These are phyloP conservation scores for Manacus vitellinus DNA, from an alignment of 2,113 vertebrate species.

Conservation along the genomic window DNA sequence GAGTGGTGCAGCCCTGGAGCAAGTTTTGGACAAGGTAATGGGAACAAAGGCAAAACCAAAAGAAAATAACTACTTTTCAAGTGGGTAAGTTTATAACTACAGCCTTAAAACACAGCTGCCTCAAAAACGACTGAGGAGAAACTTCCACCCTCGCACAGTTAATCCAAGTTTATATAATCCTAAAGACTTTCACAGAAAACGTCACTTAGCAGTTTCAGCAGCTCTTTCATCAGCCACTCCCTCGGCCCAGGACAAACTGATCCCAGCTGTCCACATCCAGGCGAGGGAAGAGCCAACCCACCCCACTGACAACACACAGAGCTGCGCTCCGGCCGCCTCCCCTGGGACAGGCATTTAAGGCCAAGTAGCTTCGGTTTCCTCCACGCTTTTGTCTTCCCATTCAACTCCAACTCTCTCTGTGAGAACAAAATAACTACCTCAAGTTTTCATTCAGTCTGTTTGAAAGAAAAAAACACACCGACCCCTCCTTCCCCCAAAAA, in stretches of 20 bases:
- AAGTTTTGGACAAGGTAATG: not conserved
- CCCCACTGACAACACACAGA: not conserved
- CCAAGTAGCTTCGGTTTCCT: not conserved
- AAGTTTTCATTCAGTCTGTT: not conserved
- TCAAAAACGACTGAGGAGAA: not conserved
- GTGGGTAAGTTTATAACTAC: not conserved
- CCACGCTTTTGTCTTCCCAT: not conserved
- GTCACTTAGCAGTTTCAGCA: not conserved
- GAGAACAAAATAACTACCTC: not conserved
- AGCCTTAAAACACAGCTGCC: not conserved
- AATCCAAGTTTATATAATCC: conserved; percentile 34
- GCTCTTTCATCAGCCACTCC: conserved; percentile 40
- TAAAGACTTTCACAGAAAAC: conserved; percentile 14
- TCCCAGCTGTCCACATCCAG: conserved; percentile 1
- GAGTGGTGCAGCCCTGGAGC: not conserved
- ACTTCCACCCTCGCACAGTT: not conserved
- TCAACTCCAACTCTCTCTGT: not conserved
- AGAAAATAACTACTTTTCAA: not conserved
- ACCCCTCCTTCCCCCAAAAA: not conserved
- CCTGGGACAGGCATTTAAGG: not conserved
- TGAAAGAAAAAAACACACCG: not conserved
- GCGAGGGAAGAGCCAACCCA: not conserved
- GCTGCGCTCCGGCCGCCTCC: not conserved
- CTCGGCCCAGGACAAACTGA: not conserved
- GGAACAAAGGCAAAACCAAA: not conserved